These are phyloP conservation scores for Ecdyonurus torrentis DNA, from an alignment of 2,888 invertebrate species.

Conservation along the genomic window DNA sequence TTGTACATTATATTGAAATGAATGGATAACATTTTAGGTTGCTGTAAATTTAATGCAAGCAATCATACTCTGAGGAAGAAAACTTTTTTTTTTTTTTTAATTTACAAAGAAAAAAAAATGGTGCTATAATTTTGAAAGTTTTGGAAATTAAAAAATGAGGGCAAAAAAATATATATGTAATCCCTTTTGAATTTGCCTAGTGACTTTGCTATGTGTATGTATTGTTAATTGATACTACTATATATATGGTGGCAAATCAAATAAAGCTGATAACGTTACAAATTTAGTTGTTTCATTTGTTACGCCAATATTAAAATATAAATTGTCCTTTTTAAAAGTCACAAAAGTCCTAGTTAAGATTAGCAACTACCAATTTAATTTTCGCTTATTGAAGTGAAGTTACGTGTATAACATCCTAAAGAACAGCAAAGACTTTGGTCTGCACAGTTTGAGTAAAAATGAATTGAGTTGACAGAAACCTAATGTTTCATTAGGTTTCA, in stretches of 20 bases:
- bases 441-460: too few relatives aligned
- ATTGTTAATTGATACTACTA: conserved; percentile 2
- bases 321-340: too few relatives aligned
- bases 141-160: neutral
- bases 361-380: too few relatives aligned
- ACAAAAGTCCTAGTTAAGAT: too few relatives aligned
- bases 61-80: neutral
- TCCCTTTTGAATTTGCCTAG: conserved; percentile 1
- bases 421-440: too few relatives aligned
- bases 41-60: conserved; percentile 1
- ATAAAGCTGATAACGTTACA: conserved; percentile 1
- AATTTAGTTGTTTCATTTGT: neutral
- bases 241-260: conserved; percentile 2
- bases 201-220: neutral
- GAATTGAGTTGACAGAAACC: too few relatives aligned
- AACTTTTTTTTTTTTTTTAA: neutral
- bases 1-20: neutral
- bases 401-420: too few relatives aligned
- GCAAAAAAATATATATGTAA: neutral
- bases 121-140: neutral
- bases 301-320: too few relatives aligned
- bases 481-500: too few relatives aligned
- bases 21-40: neutral
- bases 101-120: neutral
- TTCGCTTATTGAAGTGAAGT: too few relatives aligned